Evolutionary conservation across 2,888 invertebrate genomes (phyloP).

Genomic region (Nephrotoma appendiculata): DNA sequence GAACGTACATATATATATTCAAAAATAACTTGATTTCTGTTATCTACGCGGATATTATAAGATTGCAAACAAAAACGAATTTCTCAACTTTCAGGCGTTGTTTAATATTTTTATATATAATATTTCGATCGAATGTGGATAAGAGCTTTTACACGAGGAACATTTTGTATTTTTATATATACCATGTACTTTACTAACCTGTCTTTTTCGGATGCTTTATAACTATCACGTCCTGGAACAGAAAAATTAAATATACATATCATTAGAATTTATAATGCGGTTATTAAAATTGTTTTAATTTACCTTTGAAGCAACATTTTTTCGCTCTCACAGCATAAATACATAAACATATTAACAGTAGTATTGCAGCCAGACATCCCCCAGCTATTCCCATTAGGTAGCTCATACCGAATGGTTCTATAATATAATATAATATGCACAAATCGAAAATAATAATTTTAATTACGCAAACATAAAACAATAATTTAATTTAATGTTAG

Average conservation of each 20-base stretch:
- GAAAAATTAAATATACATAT: too few species aligned
- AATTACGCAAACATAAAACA: not conserved
- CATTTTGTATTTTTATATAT: not conserved
- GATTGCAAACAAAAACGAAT: not conserved
- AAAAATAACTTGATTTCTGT: not conserved
- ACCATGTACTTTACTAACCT: constrained; percentile 43
- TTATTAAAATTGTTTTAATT: constrained; percentile 22
- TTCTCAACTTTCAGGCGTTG: not conserved
- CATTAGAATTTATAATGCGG: not conserved
- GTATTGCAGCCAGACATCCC: constrained; percentile 38
- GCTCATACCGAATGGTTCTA: constrained; percentile 46
- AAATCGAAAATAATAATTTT: not conserved
- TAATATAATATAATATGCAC: constrained; percentile 12
- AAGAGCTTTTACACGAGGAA: not conserved
- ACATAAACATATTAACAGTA: constrained; percentile 40
- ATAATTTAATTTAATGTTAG: not conserved
- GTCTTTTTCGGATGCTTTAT: constrained; percentile 71
- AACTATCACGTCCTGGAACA: constrained; percentile 62
- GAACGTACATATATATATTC: not conserved
- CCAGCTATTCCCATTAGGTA: constrained; percentile 42
- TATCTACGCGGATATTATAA: not conserved
- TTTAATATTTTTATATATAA: not conserved
- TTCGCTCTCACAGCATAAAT: constrained; percentile 42
- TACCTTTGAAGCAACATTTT: constrained; percentile 47
- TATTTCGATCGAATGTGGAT: not conserved